Evolutionary conservation across 2,113 vertebrate species (phyloP).

Genomic region (Himantopus leucocephalus): DNA sequence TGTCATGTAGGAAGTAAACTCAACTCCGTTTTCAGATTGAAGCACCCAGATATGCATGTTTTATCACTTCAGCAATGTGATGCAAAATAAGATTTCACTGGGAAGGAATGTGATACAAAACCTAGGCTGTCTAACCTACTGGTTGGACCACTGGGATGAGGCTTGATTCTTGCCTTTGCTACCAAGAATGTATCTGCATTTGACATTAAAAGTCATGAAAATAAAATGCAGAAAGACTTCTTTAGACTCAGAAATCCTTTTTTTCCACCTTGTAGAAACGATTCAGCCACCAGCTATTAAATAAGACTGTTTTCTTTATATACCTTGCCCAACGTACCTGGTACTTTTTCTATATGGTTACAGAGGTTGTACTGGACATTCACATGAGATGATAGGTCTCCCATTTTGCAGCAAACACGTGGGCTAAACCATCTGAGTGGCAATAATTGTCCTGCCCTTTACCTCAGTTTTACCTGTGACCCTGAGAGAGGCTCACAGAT

Average conservation of each 20-base stretch:
- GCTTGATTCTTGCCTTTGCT: background rate
- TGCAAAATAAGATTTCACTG: background rate
- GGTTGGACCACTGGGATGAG: background rate
- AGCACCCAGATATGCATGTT: background rate
- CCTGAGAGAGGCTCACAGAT: background rate
- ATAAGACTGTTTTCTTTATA: background rate
- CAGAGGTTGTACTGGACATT: background rate
- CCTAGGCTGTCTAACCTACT: background rate
- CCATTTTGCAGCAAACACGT: background rate
- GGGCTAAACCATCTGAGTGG: background rate
- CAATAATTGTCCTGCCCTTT: background rate
- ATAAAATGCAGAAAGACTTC: background rate
- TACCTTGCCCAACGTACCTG: background rate
- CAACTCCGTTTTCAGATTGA: background rate
- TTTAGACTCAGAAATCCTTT: background rate
- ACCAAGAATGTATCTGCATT: background rate
- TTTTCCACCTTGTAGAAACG: background rate
- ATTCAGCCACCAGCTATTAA: background rate
- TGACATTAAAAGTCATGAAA: background rate
- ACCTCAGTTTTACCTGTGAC: background rate
- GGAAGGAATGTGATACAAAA: background rate
- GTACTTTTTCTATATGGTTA: background rate
- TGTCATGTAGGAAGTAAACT: background rate
- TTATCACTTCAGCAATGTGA: background rate
- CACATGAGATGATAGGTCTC: background rate